Percentiles rank a stretch among this genome's conserved stretches.
Evolutionary conservation across 1,140 invertebrate species (phyloP).

Genomic region (Aphelenchoides besseyi): DNA sequence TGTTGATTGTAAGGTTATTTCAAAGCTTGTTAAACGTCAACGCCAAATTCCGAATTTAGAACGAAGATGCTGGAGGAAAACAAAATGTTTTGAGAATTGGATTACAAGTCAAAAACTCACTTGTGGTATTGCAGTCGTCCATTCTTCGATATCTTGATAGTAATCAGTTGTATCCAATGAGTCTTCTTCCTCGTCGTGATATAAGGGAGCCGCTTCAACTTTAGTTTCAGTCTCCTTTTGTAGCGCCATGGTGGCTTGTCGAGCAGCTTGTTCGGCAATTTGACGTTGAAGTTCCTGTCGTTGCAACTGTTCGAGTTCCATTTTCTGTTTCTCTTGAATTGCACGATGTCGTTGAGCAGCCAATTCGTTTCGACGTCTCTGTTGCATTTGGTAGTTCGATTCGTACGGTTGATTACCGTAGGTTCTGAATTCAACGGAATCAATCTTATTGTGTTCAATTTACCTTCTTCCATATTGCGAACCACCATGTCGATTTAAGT

Average conservation of each 20-base stretch:
- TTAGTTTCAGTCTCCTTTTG: neutral
- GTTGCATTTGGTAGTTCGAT: slow-evolving; percentile 14
- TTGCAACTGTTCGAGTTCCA: slow-evolving; percentile 14
- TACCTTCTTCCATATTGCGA: neutral
- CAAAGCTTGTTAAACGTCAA: neutral
- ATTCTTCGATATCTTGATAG: slow-evolving; percentile 44
- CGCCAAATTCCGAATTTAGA: neutral
- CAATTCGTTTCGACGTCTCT: slow-evolving; percentile 15
- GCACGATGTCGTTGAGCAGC: slow-evolving; percentile 14
- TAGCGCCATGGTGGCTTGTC: neutral
- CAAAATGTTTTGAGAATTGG: slow-evolving; percentile 19
- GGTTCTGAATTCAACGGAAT: neutral
- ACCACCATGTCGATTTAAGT: neutral
- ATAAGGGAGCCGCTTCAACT: slow-evolving; percentile 43
- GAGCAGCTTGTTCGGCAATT: slow-evolving; percentile 10
- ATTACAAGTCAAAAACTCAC: slow-evolving; percentile 27
- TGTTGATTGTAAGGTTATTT: neutral
- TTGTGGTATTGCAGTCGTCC: slow-evolving; percentile 46
- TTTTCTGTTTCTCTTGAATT: slow-evolving; percentile 1
- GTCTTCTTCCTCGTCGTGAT: slow-evolving; percentile 41
- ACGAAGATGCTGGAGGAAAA: slow-evolving; percentile 2
- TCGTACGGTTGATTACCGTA: neutral
- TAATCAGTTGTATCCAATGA: slow-evolving; percentile 31
- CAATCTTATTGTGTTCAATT: neutral
- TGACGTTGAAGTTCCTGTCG: slow-evolving; percentile 6